Conservation (phyloP, 2,888 invertebrate species). For the Prostheceraeus crozeri region DNA sequence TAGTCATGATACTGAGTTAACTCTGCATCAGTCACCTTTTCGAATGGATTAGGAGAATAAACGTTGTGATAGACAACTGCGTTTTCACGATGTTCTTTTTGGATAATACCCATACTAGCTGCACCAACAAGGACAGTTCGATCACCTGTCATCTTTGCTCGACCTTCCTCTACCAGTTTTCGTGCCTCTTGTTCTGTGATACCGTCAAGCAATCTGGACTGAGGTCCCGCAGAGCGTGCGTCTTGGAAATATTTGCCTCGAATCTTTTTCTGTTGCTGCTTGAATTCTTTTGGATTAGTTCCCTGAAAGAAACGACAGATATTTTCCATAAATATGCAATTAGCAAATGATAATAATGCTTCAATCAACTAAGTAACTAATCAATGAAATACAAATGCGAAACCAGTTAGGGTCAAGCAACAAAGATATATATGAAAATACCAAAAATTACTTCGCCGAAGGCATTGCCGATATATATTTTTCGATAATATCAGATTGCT, state of each 20-base stretch:
- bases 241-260: slow-evolving; percentile 64
- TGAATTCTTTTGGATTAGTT: slow-evolving; percentile 92
- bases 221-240: slow-evolving; percentile 90
- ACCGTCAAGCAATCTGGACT: slow-evolving; percentile 92
- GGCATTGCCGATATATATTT: no score
- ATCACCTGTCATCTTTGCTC: slow-evolving; percentile 66
- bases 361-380: no score
- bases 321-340: no score
- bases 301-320: no score
- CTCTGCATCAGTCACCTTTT: slow-evolving; percentile 87
- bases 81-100: slow-evolving; percentile 95
- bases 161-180: slow-evolving; percentile 23
- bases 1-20: slow-evolving; percentile 67
- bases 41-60: slow-evolving; percentile 97
- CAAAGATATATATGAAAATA: no score
- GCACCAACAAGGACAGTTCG: slow-evolving; percentile 86
- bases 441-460: no score
- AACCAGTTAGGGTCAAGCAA: no score
- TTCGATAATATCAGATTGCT: no score
- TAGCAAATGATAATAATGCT: no score
- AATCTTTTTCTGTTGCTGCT: slow-evolving; percentile 88
- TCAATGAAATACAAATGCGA: no score
- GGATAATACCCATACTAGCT: slow-evolving; percentile 93
- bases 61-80: slow-evolving; percentile 90
- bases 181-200: slow-evolving; percentile 62